A percentile compares a stretch with the other conserved stretches of the same genome.
Conservation (phyloP, 2,797 vertebrate genomes). For the Gephyroberyx darwinii region DNA sequence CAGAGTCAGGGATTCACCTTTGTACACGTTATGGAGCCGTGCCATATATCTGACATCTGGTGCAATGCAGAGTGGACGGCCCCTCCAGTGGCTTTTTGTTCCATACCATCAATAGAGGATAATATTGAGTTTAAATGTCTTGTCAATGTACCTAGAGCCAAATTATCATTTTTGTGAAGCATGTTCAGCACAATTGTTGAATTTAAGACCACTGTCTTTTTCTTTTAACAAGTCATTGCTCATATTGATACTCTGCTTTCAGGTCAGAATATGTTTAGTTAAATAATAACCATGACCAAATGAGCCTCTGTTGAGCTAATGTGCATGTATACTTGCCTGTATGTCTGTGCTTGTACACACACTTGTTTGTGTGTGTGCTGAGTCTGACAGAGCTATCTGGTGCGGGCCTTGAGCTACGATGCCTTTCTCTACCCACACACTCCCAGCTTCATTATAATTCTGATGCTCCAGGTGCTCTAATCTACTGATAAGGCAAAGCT, state of each 20-base stretch:
- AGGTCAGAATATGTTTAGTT: too few relatives aligned
- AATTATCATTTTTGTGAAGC: neutral
- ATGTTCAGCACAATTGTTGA: too few relatives aligned
- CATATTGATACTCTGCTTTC: neutral
- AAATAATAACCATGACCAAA: constrained; percentile 5
- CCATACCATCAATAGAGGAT: constrained; percentile 3
- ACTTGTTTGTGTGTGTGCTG: constrained; percentile 33
- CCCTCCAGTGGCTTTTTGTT: constrained; percentile 24
- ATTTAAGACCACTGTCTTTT: too few relatives aligned
- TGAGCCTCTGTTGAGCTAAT: neutral
- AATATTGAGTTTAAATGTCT: constrained; percentile 16
- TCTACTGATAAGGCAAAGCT: constrained; percentile 80
- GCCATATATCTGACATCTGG: constrained; percentile 40
- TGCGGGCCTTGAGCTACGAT: constrained; percentile 42
- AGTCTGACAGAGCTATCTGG: constrained; percentile 52
- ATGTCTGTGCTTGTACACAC: constrained; percentile 11
- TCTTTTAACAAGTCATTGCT: neutral
- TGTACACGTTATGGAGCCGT: constrained; percentile 38
- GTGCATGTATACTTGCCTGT: neutral
- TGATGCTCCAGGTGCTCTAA: constrained; percentile 72
- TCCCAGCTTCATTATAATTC: constrained; percentile 70
- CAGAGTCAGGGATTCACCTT: constrained; percentile 62
- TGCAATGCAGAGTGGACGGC: constrained; percentile 24
- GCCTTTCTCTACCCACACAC: constrained; percentile 41
- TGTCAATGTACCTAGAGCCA: neutral